Evolutionary conservation across 1,140 invertebrate genomes (phyloP).

Genomic region (Drosophila watanabei): DNA sequence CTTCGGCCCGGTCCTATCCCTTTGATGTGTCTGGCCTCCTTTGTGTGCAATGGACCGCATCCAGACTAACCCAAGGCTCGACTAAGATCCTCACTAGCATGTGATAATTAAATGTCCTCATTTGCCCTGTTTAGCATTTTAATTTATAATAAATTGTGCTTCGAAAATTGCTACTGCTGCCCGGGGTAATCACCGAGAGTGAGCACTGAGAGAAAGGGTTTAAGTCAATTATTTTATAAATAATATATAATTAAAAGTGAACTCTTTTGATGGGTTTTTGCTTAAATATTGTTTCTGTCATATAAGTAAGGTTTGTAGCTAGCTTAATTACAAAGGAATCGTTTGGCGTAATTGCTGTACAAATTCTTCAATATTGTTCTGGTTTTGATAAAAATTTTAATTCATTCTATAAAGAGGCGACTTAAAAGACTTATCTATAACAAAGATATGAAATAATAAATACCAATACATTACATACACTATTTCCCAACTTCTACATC

Average conservation of each 20-base stretch:
- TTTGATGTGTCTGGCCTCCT: slow-evolving; percentile 22
- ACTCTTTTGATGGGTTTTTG: neutral
- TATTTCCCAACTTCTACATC: too few species aligned
- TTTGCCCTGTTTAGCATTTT: slow-evolving; percentile 76
- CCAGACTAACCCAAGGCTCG: slow-evolving; percentile 18
- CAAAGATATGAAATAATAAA: too few species aligned
- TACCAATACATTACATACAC: too few species aligned
- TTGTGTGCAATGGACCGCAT: slow-evolving; percentile 26
- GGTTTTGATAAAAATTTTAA: too few species aligned
- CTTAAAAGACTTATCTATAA: too few species aligned
- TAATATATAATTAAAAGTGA: too few species aligned
- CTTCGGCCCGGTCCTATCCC: slow-evolving; percentile 9
- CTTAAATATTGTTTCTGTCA: too few species aligned
- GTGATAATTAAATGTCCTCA: slow-evolving; percentile 78
- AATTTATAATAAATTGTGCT: slow-evolving; percentile 75
- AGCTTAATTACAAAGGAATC: too few species aligned
- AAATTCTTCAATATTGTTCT: too few species aligned
- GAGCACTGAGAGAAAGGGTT: slow-evolving; percentile 28
- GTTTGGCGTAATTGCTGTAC: too few species aligned
- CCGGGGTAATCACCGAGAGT: slow-evolving; percentile 11
- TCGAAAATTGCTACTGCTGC: slow-evolving; percentile 21
- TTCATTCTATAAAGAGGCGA: too few species aligned
- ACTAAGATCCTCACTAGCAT: slow-evolving; percentile 63
- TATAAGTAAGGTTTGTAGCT: too few species aligned
- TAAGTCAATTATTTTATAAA: neutral